A percentile compares a stretch with the other conserved stretches of the same genome.
Evolutionary conservation across 1,140 invertebrate genomes (phyloP).

Genomic region (Ceratitis capitata): DNA sequence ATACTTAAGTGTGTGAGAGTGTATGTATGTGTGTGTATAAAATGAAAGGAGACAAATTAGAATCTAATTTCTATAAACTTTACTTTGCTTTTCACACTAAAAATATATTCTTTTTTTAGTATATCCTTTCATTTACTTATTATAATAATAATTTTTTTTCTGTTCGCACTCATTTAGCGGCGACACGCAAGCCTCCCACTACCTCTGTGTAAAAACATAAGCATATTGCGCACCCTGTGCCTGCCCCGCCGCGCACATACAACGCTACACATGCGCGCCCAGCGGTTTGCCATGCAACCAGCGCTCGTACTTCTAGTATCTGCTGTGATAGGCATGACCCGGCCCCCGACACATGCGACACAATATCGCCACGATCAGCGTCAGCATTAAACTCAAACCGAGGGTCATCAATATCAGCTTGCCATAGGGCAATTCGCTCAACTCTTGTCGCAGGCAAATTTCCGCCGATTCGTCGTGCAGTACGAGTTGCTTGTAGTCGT

Average conservation of each 20-base stretch:
- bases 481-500: conserved; percentile 65
- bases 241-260: conserved; percentile 13
- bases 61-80: not conserved
- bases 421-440: conserved; percentile 65
- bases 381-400: conserved; percentile 64
- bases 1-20: conserved; percentile 28
- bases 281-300: conserved; percentile 23
- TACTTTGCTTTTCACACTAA: not conserved
- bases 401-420: conserved; percentile 69
- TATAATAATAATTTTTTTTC: no score
- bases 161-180: no score
- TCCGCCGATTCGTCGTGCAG: conserved; percentile 74
- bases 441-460: conserved; percentile 67
- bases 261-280: not conserved
- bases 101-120: not conserved
- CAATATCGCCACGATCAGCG: conserved; percentile 65
- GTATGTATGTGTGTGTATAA: no score
- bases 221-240: not conserved
- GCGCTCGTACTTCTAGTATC: not conserved
- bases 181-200: not conserved
- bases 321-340: conserved; percentile 11
- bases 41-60: not conserved
- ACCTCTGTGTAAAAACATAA: not conserved
- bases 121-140: not conserved
- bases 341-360: conserved; percentile 64